A percentile compares a stretch with the other conserved stretches of the same genome.
Evolutionary conservation across 1,140 invertebrate genomes (phyloP).

Genomic region (Druon quercuslanigerum): DNA sequence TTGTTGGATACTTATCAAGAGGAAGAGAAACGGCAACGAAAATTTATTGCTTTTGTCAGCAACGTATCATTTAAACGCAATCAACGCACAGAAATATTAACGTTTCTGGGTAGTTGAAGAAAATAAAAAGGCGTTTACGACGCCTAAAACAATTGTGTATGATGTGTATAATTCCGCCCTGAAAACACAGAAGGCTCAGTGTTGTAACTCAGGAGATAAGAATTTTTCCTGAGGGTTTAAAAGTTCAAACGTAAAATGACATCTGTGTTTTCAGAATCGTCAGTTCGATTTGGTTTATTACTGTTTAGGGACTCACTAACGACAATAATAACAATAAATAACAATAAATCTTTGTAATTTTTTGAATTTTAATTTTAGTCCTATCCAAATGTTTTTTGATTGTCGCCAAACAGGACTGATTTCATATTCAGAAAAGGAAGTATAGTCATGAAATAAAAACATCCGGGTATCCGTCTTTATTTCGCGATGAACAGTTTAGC

Average conservation of each 20-base stretch:
- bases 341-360: conserved; percentile 36
- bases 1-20: neutral
- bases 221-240: neutral
- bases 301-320: conserved; percentile 54
- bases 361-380: neutral
- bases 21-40: neutral
- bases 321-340: conserved; percentile 55
- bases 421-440: too few species aligned
- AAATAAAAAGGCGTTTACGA: neutral
- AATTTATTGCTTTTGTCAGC: neutral
- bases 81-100: conserved; percentile 9
- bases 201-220: conserved; percentile 1
- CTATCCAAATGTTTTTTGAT: too few species aligned
- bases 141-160: conserved; percentile 4
- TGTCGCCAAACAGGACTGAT: too few species aligned
- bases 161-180: conserved; percentile 4
- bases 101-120: neutral
- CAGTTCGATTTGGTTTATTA: neutral
- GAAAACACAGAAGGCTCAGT: conserved; percentile 4
- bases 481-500: too few species aligned
- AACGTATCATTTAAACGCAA: conserved; percentile 27
- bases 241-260: conserved; percentile 9
- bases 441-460: too few species aligned
- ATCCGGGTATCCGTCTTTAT: too few species aligned
- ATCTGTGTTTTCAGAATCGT: conserved; percentile 6